phyloP scores from a whole-genome alignment of 2,113 vertebrate species.

The Oplegnathus fasciatus region DNA sequence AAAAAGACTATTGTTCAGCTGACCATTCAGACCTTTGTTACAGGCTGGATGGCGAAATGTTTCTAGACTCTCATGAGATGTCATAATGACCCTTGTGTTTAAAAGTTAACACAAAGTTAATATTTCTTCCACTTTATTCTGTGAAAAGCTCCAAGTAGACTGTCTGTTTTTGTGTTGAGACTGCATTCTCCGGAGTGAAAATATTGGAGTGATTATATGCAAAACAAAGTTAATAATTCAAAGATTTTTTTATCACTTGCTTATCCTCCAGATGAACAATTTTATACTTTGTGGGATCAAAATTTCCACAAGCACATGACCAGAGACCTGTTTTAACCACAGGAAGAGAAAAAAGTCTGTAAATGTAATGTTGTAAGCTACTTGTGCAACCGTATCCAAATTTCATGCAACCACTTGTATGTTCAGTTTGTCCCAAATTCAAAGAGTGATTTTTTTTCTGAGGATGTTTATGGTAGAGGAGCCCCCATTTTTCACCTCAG shows the following conservation, averaged over 20 bases:
- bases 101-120: background rate
- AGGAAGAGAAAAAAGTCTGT: too few relatives aligned
- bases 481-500: background rate
- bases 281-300: background rate
- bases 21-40: background rate
- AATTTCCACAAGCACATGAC: background rate
- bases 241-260: background rate
- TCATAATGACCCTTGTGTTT: background rate
- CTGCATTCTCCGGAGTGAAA: background rate
- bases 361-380: too few relatives aligned
- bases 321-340: too few relatives aligned
- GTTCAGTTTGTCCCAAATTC: background rate
- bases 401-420: too few relatives aligned
- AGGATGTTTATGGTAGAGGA: background rate
- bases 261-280: background rate
- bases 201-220: background rate
- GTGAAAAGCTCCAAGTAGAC: background rate
- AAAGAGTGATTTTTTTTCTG: background rate
- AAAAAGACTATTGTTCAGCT: background rate
- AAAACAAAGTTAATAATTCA: conserved; percentile 7
- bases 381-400: too few relatives aligned
- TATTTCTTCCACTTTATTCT: background rate
- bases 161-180: background rate
- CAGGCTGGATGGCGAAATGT: background rate
- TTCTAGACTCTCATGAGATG: background rate